phyloP scores from a whole-genome alignment of 2,113 vertebrate genomes.

The Passer montanus region DNA sequence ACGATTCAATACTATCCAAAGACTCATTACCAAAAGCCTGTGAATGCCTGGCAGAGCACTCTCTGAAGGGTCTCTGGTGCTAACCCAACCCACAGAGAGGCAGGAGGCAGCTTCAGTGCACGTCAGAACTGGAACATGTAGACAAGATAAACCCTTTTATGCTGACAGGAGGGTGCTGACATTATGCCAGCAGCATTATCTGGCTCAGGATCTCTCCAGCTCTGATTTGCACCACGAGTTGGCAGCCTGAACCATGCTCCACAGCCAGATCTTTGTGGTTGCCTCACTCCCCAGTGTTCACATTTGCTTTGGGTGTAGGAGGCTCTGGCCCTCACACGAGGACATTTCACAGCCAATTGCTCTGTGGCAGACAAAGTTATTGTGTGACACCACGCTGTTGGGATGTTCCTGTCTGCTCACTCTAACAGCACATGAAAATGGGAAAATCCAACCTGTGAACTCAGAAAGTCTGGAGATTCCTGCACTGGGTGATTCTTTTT shows the following conservation, averaged over 20 bases:
- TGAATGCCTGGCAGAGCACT: neutral
- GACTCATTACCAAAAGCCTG: neutral
- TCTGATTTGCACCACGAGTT: neutral
- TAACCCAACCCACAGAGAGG: neutral
- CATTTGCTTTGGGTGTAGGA: constrained; percentile 14
- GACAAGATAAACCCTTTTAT: constrained; percentile 24
- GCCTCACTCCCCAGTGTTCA: neutral
- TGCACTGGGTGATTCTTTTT: neutral
- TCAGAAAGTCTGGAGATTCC: neutral
- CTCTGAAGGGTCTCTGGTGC: neutral
- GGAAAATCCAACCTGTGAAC: neutral
- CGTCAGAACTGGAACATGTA: neutral
- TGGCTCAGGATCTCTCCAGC: neutral
- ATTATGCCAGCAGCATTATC: constrained; percentile 42
- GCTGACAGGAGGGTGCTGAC: neutral
- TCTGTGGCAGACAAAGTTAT: neutral
- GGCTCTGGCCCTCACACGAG: neutral
- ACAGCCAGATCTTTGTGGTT: constrained; percentile 45
- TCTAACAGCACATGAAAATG: neutral
- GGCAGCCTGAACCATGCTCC: neutral
- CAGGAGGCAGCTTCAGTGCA: neutral
- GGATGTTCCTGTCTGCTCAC: neutral
- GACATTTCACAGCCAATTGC: constrained; percentile 20
- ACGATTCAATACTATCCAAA: neutral
- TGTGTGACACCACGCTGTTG: accelerated